Evolutionary conservation across 2,113 vertebrate genomes (phyloP), one percentile per base, ranked within the genome.

Genomic region (Globicephala melas): DNA sequence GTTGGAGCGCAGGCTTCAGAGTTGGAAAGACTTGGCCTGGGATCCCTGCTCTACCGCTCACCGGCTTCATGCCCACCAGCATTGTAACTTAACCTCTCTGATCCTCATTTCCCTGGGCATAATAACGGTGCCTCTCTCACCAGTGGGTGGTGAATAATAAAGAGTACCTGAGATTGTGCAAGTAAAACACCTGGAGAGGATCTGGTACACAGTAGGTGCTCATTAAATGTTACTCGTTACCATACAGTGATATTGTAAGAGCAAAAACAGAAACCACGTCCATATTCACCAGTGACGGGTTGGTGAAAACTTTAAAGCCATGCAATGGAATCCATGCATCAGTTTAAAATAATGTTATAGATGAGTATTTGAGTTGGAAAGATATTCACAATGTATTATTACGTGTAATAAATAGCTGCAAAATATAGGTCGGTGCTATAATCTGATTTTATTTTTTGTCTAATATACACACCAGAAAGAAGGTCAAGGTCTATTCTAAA

Each of bases 41-140:
- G 44, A 14, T 41, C 47, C 60, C 58, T 26, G 58, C 8, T 36
- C 25, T 2, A 3, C 2, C 0, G 6, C 15, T 79, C 14, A 20
- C 21, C 0, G 28, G 65, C 65, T 41, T 36, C 10, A 3, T 2
- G 5, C 26, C 50, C 21, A 1, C 25, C 1, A 17, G 36, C 36
- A 2, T 0, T 36, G 33, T 38, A 23, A 8, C 33, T 47, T 82
- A 70, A 41, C 36, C 53, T 28, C 26, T 79, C 20, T 36, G 85
- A 44, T 15, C n/a, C 38, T 91, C 80, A 4, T 36, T 25, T 87
- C 76, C 60, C 21, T 60, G 36, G 47, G 5, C 23, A 11, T 67
- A 44, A 47, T 21, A 6, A 20, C 6, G 3, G 47, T 55, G 70
- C n/a, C 58, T n/a, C 18, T 31, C 55, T 76, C 67, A 21, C 53